Evolutionary conservation across 2,888 invertebrate species (phyloP).

Genomic region (Lissocephala sabroskyi): DNA sequence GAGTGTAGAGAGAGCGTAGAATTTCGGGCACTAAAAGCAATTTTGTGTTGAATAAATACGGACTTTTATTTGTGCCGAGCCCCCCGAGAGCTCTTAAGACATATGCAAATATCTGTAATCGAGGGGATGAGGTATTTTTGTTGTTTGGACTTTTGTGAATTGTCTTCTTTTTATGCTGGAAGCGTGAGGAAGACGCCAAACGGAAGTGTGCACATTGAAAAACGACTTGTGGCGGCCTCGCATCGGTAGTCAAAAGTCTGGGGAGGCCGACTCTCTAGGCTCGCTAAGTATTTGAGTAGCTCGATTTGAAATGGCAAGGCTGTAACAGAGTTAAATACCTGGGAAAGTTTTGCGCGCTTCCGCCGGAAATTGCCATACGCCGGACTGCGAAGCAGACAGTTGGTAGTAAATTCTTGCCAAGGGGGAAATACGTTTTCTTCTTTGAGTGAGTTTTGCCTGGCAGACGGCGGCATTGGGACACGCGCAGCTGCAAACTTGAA

Average conservation of each 20-base stretch:
- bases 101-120: conserved; percentile 1
- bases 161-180: too few relatives aligned
- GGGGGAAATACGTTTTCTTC: conserved; percentile 52
- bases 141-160: too few relatives aligned
- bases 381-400: too few relatives aligned
- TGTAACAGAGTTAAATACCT: conserved; percentile 60
- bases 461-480: conserved; percentile 16
- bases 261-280: conserved; percentile 1
- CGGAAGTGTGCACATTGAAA: conserved; percentile 46
- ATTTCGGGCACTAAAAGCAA: conserved; percentile 50
- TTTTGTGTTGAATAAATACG: conserved; percentile 46
- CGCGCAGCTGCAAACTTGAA: conserved; percentile 16
- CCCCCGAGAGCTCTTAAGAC: neutral
- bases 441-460: conserved; percentile 18
- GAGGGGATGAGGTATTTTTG: too few relatives aligned
- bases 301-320: conserved; percentile 6
- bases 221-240: conserved; percentile 15
- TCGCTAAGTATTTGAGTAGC: conserved; percentile 7
- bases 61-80: conserved; percentile 34
- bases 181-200: too few relatives aligned
- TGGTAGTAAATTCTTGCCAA: neutral
- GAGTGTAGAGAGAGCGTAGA: too few relatives aligned
- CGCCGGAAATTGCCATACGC: conserved; percentile 55
- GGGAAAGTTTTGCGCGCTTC: conserved; percentile 50
- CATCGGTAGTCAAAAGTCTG: neutral